Percentiles rank a stretch among this genome's conserved stretches.
phyloP scores from a whole-genome alignment of 2,888 invertebrate genomes.

The Ptilodon capucinus region DNA sequence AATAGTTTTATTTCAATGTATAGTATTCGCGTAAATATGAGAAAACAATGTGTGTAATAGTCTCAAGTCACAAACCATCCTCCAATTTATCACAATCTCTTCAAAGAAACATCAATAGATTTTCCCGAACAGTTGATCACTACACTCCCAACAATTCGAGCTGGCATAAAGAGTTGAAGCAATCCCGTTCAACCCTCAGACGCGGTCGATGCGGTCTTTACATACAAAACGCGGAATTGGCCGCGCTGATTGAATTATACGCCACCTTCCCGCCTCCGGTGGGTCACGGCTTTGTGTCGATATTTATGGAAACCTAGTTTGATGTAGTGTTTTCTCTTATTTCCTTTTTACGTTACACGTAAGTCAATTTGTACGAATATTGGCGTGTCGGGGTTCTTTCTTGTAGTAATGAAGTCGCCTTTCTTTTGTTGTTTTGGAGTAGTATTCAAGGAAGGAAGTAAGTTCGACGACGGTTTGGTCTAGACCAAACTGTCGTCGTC shows the following conservation, averaged over 20 bases:
- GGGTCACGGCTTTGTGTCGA: conserved; percentile 53
- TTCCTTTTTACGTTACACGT: background rate
- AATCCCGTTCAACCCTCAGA: background rate
- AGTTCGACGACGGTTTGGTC: too few species aligned
- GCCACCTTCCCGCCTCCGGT: conserved; percentile 47
- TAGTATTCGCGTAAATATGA: too few species aligned
- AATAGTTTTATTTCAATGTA: too few species aligned
- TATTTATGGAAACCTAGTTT: conserved; percentile 46
- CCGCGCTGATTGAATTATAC: conserved; percentile 74
- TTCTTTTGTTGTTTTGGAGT: background rate
- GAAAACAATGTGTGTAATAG: too few species aligned
- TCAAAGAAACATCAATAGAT: conserved; percentile 19
- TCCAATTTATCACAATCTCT: background rate
- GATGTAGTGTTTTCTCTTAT: conserved; percentile 2
- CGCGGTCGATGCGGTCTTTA: conserved; percentile 58
- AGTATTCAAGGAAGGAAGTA: too few species aligned
- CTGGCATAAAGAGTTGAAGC: conserved; percentile 29
- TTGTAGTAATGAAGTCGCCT: too few species aligned
- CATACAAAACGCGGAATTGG: conserved; percentile 76
- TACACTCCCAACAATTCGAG: conserved; percentile 28
- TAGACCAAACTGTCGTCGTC: too few species aligned
- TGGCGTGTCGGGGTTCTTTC: background rate
- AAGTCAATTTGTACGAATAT: background rate
- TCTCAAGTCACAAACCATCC: too few species aligned
- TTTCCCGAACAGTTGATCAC: conserved; percentile 24